Conservation (phyloP, 1,140 invertebrate species). For the Campoletis sonorensis region DNA sequence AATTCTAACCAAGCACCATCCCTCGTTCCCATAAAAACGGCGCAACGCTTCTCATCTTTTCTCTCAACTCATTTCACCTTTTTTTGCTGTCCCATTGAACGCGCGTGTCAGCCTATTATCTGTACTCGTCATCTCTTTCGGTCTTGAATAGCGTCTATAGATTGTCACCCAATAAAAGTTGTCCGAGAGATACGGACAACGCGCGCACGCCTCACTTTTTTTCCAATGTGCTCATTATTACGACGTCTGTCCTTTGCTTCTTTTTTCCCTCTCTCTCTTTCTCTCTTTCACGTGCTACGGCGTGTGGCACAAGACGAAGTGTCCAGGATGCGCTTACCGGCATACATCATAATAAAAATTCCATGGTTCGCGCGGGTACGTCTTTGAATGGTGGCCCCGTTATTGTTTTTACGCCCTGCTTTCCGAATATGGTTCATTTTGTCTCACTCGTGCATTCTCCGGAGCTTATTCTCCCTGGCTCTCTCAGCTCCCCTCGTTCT, state of each 20-base stretch:
- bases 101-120: constrained; percentile 43
- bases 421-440: constrained; percentile 36
- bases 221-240: constrained; percentile 30
- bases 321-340: constrained; percentile 28
- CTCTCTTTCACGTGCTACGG: constrained; percentile 9
- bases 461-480: neutral
- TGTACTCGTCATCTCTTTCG: constrained; percentile 41
- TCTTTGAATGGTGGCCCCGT: constrained; percentile 45
- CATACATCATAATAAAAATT: constrained; percentile 66
- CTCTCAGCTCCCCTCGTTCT: neutral
- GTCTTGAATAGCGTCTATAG: neutral
- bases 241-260: neutral
- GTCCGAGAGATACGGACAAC: constrained; percentile 34
- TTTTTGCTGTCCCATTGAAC: neutral
- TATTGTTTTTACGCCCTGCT: constrained; percentile 63
- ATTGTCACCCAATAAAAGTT: constrained; percentile 54
- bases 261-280: neutral
- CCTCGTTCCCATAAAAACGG: constrained; percentile 18
- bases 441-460: constrained; percentile 4
- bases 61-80: neutral
- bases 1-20: constrained; percentile 18
- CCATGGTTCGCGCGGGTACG: constrained; percentile 27
- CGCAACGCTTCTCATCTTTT: neutral
- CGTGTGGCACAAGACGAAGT: constrained; percentile 22
- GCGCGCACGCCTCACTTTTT: constrained; percentile 10